These are phyloP conservation scores for Anser brachyrhynchus DNA, from an alignment of 2,113 vertebrate species.

Conservation along the genomic window DNA sequence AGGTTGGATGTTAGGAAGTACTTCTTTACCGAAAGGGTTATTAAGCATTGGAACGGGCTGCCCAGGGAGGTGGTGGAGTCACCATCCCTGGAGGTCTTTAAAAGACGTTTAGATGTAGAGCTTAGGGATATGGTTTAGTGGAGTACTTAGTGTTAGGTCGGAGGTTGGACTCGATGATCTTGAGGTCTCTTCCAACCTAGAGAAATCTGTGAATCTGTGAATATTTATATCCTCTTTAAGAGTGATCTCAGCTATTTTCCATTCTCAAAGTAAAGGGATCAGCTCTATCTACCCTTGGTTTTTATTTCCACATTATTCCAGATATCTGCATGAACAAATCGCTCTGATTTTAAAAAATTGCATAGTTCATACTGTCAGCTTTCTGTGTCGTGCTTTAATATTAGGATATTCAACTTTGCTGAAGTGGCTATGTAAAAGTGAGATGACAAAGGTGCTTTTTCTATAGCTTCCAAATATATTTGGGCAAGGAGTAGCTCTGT, in stretches of 20 bases:
- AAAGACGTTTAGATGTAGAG: too few relatives aligned
- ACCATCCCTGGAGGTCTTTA: too few relatives aligned
- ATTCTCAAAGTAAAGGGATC: background rate
- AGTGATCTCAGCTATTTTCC: background rate
- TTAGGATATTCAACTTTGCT: background rate
- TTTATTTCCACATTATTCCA: background rate
- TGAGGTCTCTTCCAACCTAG: too few relatives aligned
- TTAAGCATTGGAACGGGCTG: too few relatives aligned
- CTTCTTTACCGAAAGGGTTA: too few relatives aligned
- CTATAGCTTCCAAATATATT: background rate
- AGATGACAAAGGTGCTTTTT: background rate
- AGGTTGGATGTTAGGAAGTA: too few relatives aligned
- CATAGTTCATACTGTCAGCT: fast-evolving
- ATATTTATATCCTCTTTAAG: background rate
- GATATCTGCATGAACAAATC: background rate
- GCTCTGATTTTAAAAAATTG: background rate
- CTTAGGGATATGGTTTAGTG: too few relatives aligned
- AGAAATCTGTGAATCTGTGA: too few relatives aligned
- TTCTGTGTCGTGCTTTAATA: background rate
- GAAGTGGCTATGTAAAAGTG: background rate
- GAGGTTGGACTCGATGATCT: too few relatives aligned
- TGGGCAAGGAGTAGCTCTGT: background rate
- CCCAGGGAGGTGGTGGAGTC: too few relatives aligned
- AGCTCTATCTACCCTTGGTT: background rate
- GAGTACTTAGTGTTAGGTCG: too few relatives aligned